phyloP scores from a whole-genome alignment of 2,113 vertebrate species.

The Ardeotis arabs region DNA sequence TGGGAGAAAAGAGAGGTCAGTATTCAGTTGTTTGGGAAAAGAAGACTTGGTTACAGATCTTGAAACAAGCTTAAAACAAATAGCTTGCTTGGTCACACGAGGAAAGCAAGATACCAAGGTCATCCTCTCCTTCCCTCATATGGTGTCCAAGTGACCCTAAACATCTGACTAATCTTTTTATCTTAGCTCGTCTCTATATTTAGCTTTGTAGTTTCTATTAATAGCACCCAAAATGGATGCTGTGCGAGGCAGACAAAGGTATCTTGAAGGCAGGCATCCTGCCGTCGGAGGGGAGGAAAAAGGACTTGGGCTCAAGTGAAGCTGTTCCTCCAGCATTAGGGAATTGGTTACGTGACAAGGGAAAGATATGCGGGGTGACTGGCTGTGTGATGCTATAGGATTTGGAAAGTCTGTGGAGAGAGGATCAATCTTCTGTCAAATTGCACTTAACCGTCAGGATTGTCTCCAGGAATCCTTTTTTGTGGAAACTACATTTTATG shows the following conservation, averaged over 20 bases:
- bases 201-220: neutral
- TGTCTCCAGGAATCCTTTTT: neutral
- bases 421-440: neutral
- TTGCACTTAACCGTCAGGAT: neutral
- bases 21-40: constrained; percentile 29
- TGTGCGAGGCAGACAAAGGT: neutral
- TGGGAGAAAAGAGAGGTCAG: neutral
- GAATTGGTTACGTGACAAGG: neutral
- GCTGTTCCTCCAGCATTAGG: neutral
- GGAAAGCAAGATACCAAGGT: constrained; percentile 11
- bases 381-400: neutral
- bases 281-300: neutral
- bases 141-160: neutral
- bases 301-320: rapidly evolving
- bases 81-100: neutral
- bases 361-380: neutral
- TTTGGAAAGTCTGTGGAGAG: neutral
- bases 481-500: neutral
- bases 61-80: constrained; percentile 28
- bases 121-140: constrained; percentile 2
- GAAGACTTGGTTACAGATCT: neutral
- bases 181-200: neutral
- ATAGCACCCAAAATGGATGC: neutral
- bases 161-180: neutral
- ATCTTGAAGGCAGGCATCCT: neutral